Evolutionary conservation across 2,797 vertebrate species (phyloP).

Genomic region (Rhadinocentrus ornatus): DNA sequence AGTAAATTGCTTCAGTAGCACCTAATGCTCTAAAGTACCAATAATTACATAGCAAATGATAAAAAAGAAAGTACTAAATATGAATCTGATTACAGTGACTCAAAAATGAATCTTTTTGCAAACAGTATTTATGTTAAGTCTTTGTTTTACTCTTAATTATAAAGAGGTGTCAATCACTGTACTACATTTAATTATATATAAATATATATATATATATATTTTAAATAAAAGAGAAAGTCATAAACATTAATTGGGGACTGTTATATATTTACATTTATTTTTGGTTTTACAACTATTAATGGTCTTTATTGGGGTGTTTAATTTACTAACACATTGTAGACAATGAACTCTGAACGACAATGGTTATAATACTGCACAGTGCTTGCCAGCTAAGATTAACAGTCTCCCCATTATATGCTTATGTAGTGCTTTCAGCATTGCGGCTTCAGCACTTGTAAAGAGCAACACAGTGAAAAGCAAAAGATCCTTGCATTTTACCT

Average conservation of each 20-base stretch:
- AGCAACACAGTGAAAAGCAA: constrained; percentile 19
- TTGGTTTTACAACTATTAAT: constrained; percentile 36
- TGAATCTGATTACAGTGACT: too few species aligned
- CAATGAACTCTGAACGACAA: constrained; percentile 64
- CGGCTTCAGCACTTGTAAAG: constrained; percentile 52
- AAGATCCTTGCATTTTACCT: constrained; percentile 27
- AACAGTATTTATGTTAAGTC: too few species aligned
- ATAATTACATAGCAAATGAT: not conserved
- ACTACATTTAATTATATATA: too few species aligned
- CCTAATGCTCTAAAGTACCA: not conserved
- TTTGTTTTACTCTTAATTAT: too few species aligned
- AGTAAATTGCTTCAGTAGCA: not conserved
- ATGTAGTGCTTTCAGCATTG: constrained; percentile 47
- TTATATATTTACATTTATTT: not conserved
- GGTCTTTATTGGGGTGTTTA: constrained; percentile 58
- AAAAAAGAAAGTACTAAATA: not conserved
- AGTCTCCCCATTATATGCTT: constrained; percentile 43
- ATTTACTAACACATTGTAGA: constrained; percentile 47
- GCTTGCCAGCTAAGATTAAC: constrained; percentile 47
- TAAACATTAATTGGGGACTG: constrained; percentile 13
- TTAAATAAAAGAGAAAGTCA: too few species aligned
- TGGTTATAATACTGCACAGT: constrained; percentile 36
- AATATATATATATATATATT: too few species aligned
- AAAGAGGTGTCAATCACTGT: not conserved
- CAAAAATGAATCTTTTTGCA: too few species aligned